These are phyloP conservation scores for Nipponacmea schrenckii DNA, from an alignment of 2,888 invertebrate species.

Conservation along the genomic window DNA sequence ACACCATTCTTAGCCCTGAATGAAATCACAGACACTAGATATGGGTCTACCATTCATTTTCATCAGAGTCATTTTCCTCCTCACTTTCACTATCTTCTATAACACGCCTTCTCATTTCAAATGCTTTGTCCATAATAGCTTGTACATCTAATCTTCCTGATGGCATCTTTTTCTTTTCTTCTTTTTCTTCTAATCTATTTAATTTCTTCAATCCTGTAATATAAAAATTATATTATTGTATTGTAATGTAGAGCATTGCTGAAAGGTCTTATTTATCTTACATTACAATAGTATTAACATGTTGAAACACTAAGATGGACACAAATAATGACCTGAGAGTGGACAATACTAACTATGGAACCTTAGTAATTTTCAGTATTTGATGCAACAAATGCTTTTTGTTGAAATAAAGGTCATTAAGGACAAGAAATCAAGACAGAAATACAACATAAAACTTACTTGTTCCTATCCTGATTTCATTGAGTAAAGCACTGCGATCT, in stretches of 20 bases:
- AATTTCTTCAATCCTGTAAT: conserved; percentile 82
- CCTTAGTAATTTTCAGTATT: too few species aligned
- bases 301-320: too few species aligned
- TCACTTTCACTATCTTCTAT: conserved; percentile 85
- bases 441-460: conserved; percentile 34
- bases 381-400: too few species aligned
- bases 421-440: neutral
- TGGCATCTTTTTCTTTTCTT: conserved; percentile 73
- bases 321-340: too few species aligned
- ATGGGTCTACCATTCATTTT: conserved; percentile 38
- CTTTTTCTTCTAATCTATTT: conserved; percentile 85
- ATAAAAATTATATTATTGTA: conserved; percentile 6
- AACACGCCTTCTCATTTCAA: conserved; percentile 81
- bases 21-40: conserved; percentile 1
- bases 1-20: conserved; percentile 20
- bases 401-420: too few species aligned
- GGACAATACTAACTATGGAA: too few species aligned
- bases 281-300: neutral
- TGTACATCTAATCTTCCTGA: conserved; percentile 80
- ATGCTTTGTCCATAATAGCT: conserved; percentile 82
- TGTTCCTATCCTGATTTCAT: conserved; percentile 91
- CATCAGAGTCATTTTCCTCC: conserved; percentile 70
- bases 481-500: conserved; percentile 86
- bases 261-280: neutral
- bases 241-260: conserved; percentile 6